These are phyloP conservation scores for Sesia apiformis DNA, from an alignment of 2,888 invertebrate species.

Conservation along the genomic window DNA sequence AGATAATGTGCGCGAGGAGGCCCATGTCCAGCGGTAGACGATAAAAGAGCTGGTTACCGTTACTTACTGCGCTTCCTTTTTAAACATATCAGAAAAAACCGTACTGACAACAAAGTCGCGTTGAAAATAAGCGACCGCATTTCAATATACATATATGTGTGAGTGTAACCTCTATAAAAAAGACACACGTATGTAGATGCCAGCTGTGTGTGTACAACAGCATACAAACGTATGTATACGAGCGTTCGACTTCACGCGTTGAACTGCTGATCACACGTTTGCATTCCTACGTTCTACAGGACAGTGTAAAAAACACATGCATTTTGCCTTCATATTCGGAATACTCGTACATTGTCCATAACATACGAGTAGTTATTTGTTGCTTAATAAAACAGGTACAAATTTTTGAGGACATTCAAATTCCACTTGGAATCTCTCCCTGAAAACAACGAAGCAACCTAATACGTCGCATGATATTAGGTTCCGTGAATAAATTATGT, in stretches of 20 bases:
- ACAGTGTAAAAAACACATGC: constrained; percentile 13
- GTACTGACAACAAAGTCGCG: background rate
- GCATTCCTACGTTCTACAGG: constrained; percentile 48
- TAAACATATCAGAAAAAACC: background rate
- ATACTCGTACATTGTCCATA: too few relatives aligned
- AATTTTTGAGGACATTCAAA: too few relatives aligned
- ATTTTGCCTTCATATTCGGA: background rate
- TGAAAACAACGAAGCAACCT: too few relatives aligned
- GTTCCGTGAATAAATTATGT: too few relatives aligned
- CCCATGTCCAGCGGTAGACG: too few relatives aligned
- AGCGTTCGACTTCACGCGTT: constrained; percentile 45
- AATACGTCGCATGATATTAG: too few relatives aligned
- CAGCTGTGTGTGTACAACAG: constrained; percentile 1
- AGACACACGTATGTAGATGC: constrained; percentile 6
- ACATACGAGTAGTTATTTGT: too few relatives aligned
- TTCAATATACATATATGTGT: constrained; percentile 14
- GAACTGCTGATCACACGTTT: constrained; percentile 53
- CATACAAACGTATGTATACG: constrained; percentile 10
- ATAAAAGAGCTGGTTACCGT: background rate
- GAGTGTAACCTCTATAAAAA: constrained; percentile 20
- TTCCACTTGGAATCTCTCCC: too few relatives aligned
- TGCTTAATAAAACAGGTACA: too few relatives aligned
- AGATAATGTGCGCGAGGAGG: too few relatives aligned
- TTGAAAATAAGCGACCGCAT: constrained; percentile 22
- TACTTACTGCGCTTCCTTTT: background rate